phyloP scores from a whole-genome alignment of 2,113 vertebrate species.

The western clawed frog (Xenopus tropicalis) region DNA sequence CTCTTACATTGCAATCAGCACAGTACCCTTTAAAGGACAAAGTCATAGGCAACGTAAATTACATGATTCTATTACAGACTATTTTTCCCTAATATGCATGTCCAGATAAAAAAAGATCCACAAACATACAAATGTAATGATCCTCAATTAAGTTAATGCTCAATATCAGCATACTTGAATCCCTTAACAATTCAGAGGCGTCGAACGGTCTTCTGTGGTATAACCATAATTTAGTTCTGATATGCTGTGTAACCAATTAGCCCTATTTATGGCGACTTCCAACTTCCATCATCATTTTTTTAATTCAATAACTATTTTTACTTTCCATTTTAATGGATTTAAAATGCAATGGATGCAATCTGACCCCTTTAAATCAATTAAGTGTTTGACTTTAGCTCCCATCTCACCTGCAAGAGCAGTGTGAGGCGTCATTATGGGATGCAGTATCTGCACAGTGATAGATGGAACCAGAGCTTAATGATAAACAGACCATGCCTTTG shows the following conservation, averaged over 20 bases:
- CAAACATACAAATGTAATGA: no score
- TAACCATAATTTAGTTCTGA: constrained; percentile 35
- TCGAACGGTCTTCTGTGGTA: constrained; percentile 25
- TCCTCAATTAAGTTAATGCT: no score
- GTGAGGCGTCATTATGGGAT: background rate
- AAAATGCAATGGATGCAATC: constrained; percentile 35
- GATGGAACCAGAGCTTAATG: constrained; percentile 14
- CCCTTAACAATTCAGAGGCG: constrained; percentile 13
- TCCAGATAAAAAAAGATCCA: no score
- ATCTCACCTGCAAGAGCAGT: constrained; percentile 20
- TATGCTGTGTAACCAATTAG: constrained; percentile 18
- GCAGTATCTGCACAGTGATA: background rate
- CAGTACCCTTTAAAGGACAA: no score
- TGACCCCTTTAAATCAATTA: constrained; percentile 40
- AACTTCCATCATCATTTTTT: constrained; percentile 35
- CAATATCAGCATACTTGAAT: background rate
- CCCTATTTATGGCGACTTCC: constrained; percentile 12
- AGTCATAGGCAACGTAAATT: no score
- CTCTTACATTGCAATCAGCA: no score
- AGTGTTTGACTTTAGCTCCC: constrained; percentile 13
- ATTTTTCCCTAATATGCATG: no score
- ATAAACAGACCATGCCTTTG: constrained; percentile 4
- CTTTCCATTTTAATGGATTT: constrained; percentile 32
- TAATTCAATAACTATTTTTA: constrained; percentile 42
- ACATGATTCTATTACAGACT: no score